Conservation (phyloP, 2,888 invertebrate genomes). For the Entomobrya multifasciata region DNA sequence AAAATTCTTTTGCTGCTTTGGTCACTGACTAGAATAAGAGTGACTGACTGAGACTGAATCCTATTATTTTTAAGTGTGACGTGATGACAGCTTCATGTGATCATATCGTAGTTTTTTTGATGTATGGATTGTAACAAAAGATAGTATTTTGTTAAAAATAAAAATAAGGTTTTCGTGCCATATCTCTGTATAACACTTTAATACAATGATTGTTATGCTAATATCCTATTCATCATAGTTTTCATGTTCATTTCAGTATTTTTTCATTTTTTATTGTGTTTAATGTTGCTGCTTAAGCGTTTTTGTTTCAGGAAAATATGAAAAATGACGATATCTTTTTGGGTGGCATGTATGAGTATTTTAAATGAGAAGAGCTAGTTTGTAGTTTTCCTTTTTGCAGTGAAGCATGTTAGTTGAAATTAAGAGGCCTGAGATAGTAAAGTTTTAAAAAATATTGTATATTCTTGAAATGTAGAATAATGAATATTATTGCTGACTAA, state of each 20-base stretch:
- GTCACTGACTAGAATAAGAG: slow-evolving; percentile 14
- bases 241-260: slow-evolving; percentile 34
- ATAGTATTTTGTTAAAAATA: slow-evolving; percentile 10
- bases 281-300: slow-evolving; percentile 16
- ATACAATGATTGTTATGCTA: not conserved
- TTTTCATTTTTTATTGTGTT: slow-evolving; percentile 12
- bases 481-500: too few species aligned
- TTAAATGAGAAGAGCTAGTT: too few species aligned
- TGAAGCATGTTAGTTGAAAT: too few species aligned
- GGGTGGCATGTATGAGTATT: slow-evolving; percentile 35
- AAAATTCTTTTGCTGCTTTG: slow-evolving; percentile 45
- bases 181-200: slow-evolving; percentile 30
- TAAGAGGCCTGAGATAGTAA: slow-evolving; percentile 39
- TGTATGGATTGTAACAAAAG: slow-evolving; percentile 5
- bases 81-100: slow-evolving; percentile 34
- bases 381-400: too few species aligned
- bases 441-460: slow-evolving; percentile 1
- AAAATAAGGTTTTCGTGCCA: slow-evolving; percentile 61
- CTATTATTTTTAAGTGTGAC: slow-evolving; percentile 43
- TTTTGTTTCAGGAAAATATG: slow-evolving; percentile 27
- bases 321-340: slow-evolving; percentile 28
- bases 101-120: too few species aligned
- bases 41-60: slow-evolving; percentile 56
- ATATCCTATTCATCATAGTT: not conserved
- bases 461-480: too few species aligned